A percentile compares a stretch with the other conserved stretches of the same genome.
Conservation (phyloP, 92 coral and sea anemone species). For the Meandrina meandrites region DNA sequence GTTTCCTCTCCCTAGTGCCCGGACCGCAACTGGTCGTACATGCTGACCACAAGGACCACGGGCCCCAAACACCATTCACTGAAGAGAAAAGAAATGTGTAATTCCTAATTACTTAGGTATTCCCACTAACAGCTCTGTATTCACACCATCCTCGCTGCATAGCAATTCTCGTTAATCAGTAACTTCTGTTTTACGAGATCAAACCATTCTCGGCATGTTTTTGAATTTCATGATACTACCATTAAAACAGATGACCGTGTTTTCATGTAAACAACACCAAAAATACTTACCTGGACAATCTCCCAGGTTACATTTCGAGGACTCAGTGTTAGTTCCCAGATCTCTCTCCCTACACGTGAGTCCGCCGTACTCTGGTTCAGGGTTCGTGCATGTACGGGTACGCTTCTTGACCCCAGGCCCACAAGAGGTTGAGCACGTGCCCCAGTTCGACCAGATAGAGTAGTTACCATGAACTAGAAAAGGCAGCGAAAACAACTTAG, state of each 20-base stretch:
- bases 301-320: conserved; percentile 55
- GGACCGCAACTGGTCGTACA: conserved; percentile 88
- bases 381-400: conserved; percentile 80
- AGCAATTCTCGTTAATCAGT: not conserved
- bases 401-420: conserved; percentile 77
- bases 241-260: not conserved
- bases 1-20: conserved; percentile 70
- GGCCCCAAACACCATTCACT: conserved; percentile 88
- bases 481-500: not conserved
- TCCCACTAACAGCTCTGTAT: not conserved
- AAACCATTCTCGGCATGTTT: too few relatives aligned
- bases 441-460: conserved; percentile 85
- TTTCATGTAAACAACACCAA: not conserved
- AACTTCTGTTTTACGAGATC: too few relatives aligned
- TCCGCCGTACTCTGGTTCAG: conserved; percentile 87
- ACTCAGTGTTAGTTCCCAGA: conserved; percentile 79
- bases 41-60: conserved; percentile 79
- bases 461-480: conserved; percentile 81
- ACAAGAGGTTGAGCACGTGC: conserved; percentile 77
- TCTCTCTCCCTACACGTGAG: conserved; percentile 73
- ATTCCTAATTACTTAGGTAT: not conserved
- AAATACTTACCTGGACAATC: conserved; percentile 70
- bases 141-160: not conserved
- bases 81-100: not conserved
- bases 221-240: too few relatives aligned